A percentile compares a stretch with the other conserved stretches of the same genome.
phyloP scores from a whole-genome alignment of 2,797 vertebrate species.

The Enteromius argenteus region DNA sequence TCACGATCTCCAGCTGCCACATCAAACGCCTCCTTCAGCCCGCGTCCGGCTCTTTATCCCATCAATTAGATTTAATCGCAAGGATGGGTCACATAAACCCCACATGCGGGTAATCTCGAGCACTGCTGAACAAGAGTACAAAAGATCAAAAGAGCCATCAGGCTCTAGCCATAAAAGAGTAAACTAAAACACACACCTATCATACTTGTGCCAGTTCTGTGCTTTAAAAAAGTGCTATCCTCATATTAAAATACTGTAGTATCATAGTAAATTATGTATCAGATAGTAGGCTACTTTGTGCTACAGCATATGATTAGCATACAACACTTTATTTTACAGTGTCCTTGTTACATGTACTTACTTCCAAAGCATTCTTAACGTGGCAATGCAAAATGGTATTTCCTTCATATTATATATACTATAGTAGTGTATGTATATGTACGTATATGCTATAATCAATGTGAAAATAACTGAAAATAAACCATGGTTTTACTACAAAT shows the following conservation, averaged over 20 bases:
- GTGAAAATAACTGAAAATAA: too few species aligned
- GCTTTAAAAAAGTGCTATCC: background rate
- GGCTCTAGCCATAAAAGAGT: background rate
- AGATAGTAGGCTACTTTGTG: background rate
- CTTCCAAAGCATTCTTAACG: background rate
- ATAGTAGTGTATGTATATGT: background rate
- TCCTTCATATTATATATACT: background rate
- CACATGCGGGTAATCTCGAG: slow-evolving; percentile 5
- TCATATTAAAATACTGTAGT: background rate
- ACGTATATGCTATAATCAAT: too few species aligned
- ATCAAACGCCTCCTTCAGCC: slow-evolving; percentile 74
- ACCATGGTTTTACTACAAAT: too few species aligned
- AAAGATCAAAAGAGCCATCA: background rate
- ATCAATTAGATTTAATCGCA: slow-evolving; percentile 53
- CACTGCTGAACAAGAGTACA: slow-evolving; percentile 9
- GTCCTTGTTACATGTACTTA: background rate
- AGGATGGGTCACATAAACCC: slow-evolving; percentile 50
- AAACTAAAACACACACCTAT: background rate
- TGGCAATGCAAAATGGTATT: background rate
- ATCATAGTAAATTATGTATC: background rate
- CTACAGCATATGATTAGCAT: background rate
- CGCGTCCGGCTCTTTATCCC: slow-evolving; percentile 62
- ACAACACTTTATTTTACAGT: background rate
- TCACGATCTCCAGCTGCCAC: slow-evolving; percentile 84
- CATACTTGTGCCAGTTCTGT: background rate